Conservation (phyloP, 2,888 invertebrate genomes). For the Cataglyphis albicans region DNA sequence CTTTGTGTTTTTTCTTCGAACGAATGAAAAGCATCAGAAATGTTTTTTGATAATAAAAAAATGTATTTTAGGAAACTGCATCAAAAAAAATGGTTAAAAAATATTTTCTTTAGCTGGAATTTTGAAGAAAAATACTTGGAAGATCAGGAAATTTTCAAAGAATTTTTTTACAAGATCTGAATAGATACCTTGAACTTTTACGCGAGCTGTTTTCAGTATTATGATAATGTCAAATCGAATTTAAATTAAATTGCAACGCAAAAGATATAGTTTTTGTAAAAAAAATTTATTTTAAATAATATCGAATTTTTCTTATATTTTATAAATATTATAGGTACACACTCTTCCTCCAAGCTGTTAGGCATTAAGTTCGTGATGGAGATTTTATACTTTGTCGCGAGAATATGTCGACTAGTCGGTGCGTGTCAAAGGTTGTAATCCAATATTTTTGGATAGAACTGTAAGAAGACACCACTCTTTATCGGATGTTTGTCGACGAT, state of each 20-base stretch:
- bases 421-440: slow-evolving; percentile 82
- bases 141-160: too few relatives aligned
- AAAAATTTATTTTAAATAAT: neutral
- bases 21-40: too few relatives aligned
- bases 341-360: neutral
- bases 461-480: slow-evolving; percentile 70
- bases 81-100: too few relatives aligned
- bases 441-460: slow-evolving; percentile 81
- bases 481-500: slow-evolving; percentile 72
- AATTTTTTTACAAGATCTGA: too few relatives aligned
- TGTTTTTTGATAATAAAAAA: too few relatives aligned
- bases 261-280: neutral
- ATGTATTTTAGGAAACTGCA: too few relatives aligned
- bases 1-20: too few relatives aligned
- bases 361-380: slow-evolving; percentile 17
- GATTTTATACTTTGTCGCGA: slow-evolving; percentile 19
- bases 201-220: neutral
- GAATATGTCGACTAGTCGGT: slow-evolving; percentile 66
- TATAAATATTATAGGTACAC: neutral
- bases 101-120: too few relatives aligned
- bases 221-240: neutral
- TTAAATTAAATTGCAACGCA: neutral
- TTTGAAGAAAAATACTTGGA: too few relatives aligned
- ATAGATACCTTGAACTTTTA: too few relatives aligned
- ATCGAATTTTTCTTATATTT: neutral